phyloP scores from a whole-genome alignment of 2,888 invertebrate genomes.

The Mythimna impura region DNA sequence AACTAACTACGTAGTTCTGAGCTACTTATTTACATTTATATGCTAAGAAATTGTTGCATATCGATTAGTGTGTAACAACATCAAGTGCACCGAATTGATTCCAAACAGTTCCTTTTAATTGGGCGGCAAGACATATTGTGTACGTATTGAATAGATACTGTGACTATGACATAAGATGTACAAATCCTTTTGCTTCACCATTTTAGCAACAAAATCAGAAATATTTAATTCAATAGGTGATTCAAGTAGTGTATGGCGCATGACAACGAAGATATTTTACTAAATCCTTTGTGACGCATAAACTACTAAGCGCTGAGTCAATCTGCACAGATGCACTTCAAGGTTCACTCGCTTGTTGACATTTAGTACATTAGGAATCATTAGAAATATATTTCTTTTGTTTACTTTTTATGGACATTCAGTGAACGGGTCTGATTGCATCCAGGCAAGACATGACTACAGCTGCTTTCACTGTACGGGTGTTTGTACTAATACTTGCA shows the following conservation, averaged over 20 bases:
- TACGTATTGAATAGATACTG: background rate
- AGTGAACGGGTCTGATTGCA: constrained; percentile 45
- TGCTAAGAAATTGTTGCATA: background rate
- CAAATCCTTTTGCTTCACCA: background rate
- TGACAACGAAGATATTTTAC: constrained; percentile 42
- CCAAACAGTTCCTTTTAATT: background rate
- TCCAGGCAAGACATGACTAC: constrained; percentile 1
- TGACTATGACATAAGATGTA: background rate
- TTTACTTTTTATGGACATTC: constrained; percentile 54
- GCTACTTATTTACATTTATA: background rate
- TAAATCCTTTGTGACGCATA: constrained; percentile 70
- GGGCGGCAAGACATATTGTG: background rate
- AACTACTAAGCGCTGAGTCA: constrained; percentile 62
- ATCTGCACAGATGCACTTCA: constrained; percentile 69
- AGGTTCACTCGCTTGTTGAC: constrained; percentile 56
- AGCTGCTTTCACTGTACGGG: constrained; percentile 79
- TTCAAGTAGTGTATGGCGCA: constrained; percentile 12
- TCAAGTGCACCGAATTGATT: background rate
- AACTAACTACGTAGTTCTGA: background rate
- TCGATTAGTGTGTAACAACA: background rate
- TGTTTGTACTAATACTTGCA: constrained; percentile 66
- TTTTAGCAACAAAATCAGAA: background rate
- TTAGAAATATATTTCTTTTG: constrained; percentile 67
- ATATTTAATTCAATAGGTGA: background rate
- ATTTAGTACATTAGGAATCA: constrained; percentile 60